Conservation (phyloP, 1,140 invertebrate genomes). For the Dufourea novaeangliae region DNA sequence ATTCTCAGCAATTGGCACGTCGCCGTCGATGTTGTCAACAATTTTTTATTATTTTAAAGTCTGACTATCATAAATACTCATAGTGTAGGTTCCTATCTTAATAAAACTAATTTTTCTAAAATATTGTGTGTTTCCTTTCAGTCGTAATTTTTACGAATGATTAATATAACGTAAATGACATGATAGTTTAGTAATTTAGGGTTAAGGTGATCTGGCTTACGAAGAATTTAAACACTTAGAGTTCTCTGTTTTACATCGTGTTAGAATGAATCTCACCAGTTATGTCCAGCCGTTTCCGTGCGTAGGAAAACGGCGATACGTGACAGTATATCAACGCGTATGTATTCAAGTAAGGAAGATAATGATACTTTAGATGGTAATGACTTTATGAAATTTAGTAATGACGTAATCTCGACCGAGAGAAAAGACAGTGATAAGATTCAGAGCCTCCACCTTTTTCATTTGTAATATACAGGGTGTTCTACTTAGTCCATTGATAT, state of each 20-base stretch:
- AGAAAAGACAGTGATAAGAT: neutral
- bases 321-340: neutral
- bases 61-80: too few species aligned
- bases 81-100: too few species aligned
- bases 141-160: too few species aligned
- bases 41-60: too few species aligned
- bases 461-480: neutral
- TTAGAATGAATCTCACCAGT: neutral
- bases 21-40: too few species aligned
- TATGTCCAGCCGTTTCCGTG: neutral
- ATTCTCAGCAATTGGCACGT: too few species aligned
- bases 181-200: too few species aligned
- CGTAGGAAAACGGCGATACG: neutral
- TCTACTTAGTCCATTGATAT: conserved; percentile 6
- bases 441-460: neutral
- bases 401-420: neutral
- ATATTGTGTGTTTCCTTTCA: too few species aligned
- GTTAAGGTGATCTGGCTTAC: too few species aligned
- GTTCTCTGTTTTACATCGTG: neutral
- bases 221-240: neutral
- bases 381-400: neutral
- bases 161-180: too few species aligned
- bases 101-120: too few species aligned
- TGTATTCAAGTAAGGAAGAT: conserved; percentile 4
- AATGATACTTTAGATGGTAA: conserved; percentile 1